These are phyloP conservation scores for Papilio glaucus DNA, from an alignment of 1,140 invertebrate species.

Conservation along the genomic window DNA sequence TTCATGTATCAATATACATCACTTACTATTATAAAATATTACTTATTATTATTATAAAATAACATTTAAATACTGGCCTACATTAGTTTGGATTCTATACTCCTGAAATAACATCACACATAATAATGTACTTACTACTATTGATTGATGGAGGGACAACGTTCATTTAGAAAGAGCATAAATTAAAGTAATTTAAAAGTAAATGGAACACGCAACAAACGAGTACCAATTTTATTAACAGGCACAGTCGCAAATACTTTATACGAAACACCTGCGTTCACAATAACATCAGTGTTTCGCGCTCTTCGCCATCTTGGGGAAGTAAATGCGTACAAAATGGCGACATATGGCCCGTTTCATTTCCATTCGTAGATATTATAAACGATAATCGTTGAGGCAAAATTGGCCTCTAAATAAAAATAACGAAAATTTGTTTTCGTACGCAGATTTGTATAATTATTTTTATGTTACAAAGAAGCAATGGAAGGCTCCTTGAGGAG, in stretches of 20 bases:
- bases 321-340: constrained; percentile 25
- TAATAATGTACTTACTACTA: too few relatives aligned
- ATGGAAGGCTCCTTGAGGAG: too few relatives aligned
- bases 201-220: neutral
- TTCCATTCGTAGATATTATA: constrained; percentile 1
- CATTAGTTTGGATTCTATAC: too few relatives aligned
- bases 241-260: neutral
- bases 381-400: constrained; percentile 7
- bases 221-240: constrained; percentile 10
- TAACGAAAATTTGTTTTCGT: neutral
- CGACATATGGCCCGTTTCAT: constrained; percentile 16
- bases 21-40: too few relatives aligned
- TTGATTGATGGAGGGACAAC: too few relatives aligned
- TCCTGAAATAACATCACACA: too few relatives aligned
- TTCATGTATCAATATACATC: too few relatives aligned
- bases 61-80: too few relatives aligned
- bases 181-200: neutral
- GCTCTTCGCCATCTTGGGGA: neutral
- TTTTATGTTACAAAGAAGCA: too few relatives aligned
- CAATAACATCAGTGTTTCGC: constrained; percentile 7
- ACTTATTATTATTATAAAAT: too few relatives aligned
- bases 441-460: neutral
- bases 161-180: too few relatives aligned
- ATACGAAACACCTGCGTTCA: constrained; percentile 5
- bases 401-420: neutral